Percentiles rank a stretch among this genome's conserved stretches.
Conservation (phyloP, 2,888 invertebrate genomes). For the Philonicus albiceps region DNA sequence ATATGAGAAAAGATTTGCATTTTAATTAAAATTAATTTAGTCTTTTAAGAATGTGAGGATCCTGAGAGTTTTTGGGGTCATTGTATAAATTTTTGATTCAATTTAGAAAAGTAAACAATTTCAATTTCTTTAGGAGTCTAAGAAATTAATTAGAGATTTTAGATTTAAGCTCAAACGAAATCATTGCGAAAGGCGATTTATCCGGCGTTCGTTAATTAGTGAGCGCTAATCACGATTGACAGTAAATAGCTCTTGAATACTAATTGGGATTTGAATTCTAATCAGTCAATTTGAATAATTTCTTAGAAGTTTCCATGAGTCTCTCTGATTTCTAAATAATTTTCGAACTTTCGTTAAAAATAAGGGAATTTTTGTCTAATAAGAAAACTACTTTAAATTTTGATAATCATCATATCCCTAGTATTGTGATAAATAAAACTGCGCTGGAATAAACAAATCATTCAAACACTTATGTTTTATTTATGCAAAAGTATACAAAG, state of each 20-base stretch:
- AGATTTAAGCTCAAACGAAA: not conserved
- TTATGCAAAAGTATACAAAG: too few species aligned
- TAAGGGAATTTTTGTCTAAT: not conserved
- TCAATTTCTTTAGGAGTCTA: not conserved
- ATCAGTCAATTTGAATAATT: not conserved
- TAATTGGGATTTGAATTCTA: not conserved
- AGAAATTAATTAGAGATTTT: not conserved
- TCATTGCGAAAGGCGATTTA: not conserved
- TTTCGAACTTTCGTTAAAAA: not conserved
- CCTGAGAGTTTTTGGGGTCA: not conserved
- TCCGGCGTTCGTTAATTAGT: not conserved
- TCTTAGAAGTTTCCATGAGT: not conserved
- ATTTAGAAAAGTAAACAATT: not conserved
- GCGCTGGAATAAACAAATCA: too few species aligned
- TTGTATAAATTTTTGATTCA: not conserved
- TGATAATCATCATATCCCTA: too few species aligned
- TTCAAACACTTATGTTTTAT: too few species aligned
- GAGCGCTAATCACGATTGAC: not conserved
- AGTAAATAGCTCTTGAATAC: not conserved
- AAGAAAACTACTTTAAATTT: not conserved
- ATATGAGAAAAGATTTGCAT: not conserved
- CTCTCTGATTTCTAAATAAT: not conserved
- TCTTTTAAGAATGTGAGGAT: not conserved
- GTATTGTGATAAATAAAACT: too few species aligned
- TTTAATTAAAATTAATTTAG: not conserved